Evolutionary conservation across 2,888 invertebrate species (phyloP), one percentile per base, ranked within the genome.

Genomic region (Incurvaria masculella): DNA sequence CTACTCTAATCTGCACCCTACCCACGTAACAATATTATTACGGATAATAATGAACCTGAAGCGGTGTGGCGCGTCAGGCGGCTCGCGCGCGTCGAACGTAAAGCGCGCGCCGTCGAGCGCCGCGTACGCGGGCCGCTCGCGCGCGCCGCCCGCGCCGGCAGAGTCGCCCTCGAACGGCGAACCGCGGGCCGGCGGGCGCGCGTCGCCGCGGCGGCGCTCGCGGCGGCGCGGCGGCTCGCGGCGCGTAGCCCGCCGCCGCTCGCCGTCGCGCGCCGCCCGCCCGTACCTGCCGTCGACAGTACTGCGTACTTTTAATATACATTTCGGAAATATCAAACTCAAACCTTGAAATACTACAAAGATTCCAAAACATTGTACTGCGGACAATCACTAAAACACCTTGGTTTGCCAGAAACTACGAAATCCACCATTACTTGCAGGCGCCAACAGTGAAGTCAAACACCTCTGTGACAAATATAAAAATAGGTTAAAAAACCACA

Each of bases 141-240:
- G 74, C 1, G 58, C 57, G 0, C 63, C 53, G 57, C 60, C 49
- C 6, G 59, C 59, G 33, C 81, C 82, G 1, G 79, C 74, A 56
- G 82, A 82, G 52, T 84, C 83, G 52, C 82, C 81, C 50, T 85
- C 85, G 59, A 85, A 85, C 0, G 83, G 84, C 42, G 83, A 81
- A 20, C 69, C 65, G 47, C 76, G 79, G 14, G 76, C 78, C 14
- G 61, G 58, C 11, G 61, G 57, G 52, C 68, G 47, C 10, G 52
- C 50, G n/a, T 49, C 8, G 33, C 11, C 2, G 41, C 8, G 16
- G 5, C 14, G 58, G 5, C 59, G 52, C 51, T 61, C 60, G 51
- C 46, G 60, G 60, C 4, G 57, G 52, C 44, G 64, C 61, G 20
- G 56, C 53, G 48, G 40, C 61, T 11, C 62, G 51, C 46, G 59